These are phyloP conservation scores for Nannoperca australis DNA, from an alignment of 2,797 vertebrate genomes.

Conservation along the genomic window DNA sequence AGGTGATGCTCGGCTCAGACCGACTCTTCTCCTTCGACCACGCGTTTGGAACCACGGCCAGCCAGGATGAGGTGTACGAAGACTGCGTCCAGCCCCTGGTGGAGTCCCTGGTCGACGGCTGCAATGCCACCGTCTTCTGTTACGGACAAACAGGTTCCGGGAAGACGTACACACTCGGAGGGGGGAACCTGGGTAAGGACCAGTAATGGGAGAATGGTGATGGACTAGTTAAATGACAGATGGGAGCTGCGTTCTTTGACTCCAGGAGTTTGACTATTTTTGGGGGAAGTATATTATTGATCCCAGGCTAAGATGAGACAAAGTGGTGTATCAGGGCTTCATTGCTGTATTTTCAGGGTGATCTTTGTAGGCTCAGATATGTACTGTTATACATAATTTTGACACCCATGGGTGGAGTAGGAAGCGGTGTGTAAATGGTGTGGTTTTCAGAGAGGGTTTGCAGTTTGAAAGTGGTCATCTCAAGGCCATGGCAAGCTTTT, in stretches of 20 bases:
- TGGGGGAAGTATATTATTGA: neutral
- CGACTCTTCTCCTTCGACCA: slow-evolving; percentile 91
- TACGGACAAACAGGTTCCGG: slow-evolving; percentile 95
- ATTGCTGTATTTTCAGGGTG: too few species aligned
- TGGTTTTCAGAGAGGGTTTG: neutral
- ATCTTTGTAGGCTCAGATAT: neutral
- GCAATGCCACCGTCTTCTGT: slow-evolving; percentile 92
- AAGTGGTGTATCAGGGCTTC: neutral
- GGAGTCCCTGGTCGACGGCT: slow-evolving; percentile 87
- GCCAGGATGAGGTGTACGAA: slow-evolving; percentile 89
- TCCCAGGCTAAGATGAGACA: neutral
- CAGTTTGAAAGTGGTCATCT: neutral
- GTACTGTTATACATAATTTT: neutral
- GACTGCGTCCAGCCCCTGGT: slow-evolving; percentile 90
- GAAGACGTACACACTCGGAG: slow-evolving; percentile 93
- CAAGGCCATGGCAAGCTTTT: neutral
- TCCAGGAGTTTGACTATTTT: neutral
- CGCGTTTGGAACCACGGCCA: slow-evolving; percentile 89
- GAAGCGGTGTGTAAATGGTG: neutral
- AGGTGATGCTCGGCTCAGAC: slow-evolving; percentile 88
- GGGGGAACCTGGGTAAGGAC: slow-evolving; percentile 84
- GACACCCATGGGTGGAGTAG: neutral
- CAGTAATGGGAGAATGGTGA: neutral
- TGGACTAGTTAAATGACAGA: neutral
- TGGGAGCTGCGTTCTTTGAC: neutral